Conservation (phyloP, 2,113 vertebrate species). For the Electrona antarctica region DNA sequence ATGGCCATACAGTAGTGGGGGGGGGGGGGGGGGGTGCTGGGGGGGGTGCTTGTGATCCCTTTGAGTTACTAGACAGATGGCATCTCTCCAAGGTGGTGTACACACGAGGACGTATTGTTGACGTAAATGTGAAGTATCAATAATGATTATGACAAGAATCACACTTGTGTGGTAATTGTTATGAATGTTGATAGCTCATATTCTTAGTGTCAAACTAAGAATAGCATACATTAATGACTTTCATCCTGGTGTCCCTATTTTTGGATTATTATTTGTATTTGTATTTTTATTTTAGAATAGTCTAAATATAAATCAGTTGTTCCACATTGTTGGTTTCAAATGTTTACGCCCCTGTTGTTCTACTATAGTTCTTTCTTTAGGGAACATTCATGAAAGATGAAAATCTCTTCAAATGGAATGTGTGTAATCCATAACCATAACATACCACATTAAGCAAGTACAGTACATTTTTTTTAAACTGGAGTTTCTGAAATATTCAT, state of each 20-base stretch:
- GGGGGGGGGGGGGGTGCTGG: too few relatives aligned
- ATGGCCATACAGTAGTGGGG: slow-evolving; percentile 31
- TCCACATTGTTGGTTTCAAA: not conserved
- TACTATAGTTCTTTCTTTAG: slow-evolving; percentile 9
- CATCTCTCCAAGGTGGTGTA: too few relatives aligned
- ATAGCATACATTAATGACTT: too few relatives aligned
- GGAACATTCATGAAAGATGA: slow-evolving; percentile 59
- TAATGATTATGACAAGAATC: slow-evolving; percentile 16
- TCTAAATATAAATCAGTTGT: too few relatives aligned
- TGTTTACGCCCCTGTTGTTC: slow-evolving; percentile 22
- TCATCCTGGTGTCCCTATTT: too few relatives aligned
- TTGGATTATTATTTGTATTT: too few relatives aligned
- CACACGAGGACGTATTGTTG: too few relatives aligned
- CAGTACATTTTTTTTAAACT: not conserved
- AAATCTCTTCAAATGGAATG: slow-evolving; percentile 37
- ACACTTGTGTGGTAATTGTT: not conserved
- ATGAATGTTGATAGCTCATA: not conserved
- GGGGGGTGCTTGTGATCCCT: slow-evolving; percentile 7
- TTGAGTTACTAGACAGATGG: slow-evolving; percentile 34
- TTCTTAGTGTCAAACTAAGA: not conserved
- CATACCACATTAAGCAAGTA: slow-evolving; percentile 3
- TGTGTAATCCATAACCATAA: slow-evolving; percentile 25
- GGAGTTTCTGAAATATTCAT: too few relatives aligned
- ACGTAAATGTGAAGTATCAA: slow-evolving; percentile 1
- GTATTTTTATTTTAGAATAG: too few relatives aligned